phyloP scores from a whole-genome alignment of 2,797 vertebrate genomes.

The Trachops cirrhosus region DNA sequence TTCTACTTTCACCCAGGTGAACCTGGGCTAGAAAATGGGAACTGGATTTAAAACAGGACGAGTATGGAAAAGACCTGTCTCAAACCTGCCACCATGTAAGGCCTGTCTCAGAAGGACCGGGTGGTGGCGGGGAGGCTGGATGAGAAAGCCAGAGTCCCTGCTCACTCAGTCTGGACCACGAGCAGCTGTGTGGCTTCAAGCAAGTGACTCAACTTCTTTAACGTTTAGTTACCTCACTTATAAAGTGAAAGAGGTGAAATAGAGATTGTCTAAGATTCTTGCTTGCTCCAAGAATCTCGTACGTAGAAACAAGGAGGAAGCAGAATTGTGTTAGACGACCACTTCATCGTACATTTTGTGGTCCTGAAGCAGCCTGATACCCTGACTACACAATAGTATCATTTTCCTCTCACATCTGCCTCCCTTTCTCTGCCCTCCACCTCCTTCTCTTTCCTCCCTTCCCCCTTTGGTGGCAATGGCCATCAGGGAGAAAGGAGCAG shows the following conservation, averaged over 20 bases:
- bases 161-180: background rate
- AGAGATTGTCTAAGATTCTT: background rate
- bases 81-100: background rate
- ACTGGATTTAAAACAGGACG: background rate
- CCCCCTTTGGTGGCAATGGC: too few species aligned
- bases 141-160: background rate
- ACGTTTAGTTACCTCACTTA: background rate
- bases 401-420: background rate
- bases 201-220: background rate
- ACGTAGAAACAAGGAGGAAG: background rate
- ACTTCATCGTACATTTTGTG: background rate
- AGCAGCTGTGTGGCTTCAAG: background rate
- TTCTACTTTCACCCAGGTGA: background rate
- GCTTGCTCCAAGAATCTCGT: background rate
- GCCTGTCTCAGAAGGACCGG: background rate
- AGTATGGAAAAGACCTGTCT: background rate
- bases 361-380: background rate
- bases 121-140: background rate
- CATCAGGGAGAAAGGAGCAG: background rate
- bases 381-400: background rate
- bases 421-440: background rate
- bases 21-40: background rate
- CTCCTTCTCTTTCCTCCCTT: background rate
- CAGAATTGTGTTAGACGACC: background rate
- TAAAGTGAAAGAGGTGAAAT: background rate